Evolutionary conservation across 1,140 invertebrate genomes (phyloP).

Genomic region (Drusus annulatus): DNA sequence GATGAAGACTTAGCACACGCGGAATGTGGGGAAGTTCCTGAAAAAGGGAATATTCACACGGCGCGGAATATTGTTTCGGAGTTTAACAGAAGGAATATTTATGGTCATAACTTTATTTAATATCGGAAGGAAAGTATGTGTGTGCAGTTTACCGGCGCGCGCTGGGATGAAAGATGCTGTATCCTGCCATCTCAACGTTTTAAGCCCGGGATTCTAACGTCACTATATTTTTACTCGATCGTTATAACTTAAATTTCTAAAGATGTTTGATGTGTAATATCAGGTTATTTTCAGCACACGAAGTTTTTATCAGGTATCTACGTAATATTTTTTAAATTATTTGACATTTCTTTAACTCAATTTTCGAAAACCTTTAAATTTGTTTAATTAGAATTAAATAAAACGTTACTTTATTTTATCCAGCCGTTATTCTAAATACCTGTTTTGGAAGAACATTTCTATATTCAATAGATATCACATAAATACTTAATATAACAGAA

Average conservation of each 20-base stretch:
- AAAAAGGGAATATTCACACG: conserved; percentile 56
- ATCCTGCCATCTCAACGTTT: not conserved
- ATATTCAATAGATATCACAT: no score
- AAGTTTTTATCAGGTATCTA: no score
- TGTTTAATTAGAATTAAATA: no score
- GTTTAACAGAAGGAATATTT: conserved; percentile 71
- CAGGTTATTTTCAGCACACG: no score
- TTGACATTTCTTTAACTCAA: no score
- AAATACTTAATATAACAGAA: no score
- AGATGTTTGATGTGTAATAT: no score
- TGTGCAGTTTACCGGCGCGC: conserved; percentile 48
- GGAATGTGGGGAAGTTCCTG: conserved; percentile 43
- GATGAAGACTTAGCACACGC: conserved; percentile 29
- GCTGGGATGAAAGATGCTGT: not conserved
- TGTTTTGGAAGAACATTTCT: no score
- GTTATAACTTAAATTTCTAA: not conserved
- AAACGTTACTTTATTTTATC: no score
- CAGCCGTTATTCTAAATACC: no score
- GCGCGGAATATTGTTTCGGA: conserved; percentile 60
- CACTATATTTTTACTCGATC: not conserved
- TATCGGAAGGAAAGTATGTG: conserved; percentile 63
- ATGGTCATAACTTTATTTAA: conserved; percentile 73
- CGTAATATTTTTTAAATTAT: no score
- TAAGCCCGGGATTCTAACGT: not conserved
- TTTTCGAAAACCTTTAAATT: no score